Percentiles rank a stretch among this genome's conserved stretches.
These are phyloP conservation scores for Atherinomorus stipes DNA, from an alignment of 2,113 vertebrate species.

Conservation along the genomic window DNA sequence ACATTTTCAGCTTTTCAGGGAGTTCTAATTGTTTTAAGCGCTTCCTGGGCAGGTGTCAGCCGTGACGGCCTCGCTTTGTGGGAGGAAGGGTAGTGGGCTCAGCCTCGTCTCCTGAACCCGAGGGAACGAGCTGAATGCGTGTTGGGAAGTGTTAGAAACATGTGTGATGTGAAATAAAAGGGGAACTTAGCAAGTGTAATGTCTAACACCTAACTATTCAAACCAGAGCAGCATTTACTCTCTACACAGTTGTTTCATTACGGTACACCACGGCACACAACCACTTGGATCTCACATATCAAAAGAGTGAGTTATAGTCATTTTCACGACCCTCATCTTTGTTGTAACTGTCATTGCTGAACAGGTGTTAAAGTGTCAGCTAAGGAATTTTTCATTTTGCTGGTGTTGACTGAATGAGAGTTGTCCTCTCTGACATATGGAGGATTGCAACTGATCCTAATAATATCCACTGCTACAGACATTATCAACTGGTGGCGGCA, in stretches of 20 bases:
- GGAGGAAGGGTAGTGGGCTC: slow-evolving; percentile 37
- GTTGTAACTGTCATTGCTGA: slow-evolving; percentile 33
- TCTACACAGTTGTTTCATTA: slow-evolving; percentile 3
- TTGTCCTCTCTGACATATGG: slow-evolving; percentile 22
- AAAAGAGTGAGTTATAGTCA: slow-evolving; percentile 15
- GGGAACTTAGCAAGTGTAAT: slow-evolving; percentile 30
- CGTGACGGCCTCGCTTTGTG: slow-evolving; percentile 32
- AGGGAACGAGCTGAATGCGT: slow-evolving; percentile 20
- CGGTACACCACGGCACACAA: slow-evolving; percentile 16
- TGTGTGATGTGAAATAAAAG: slow-evolving; percentile 31
- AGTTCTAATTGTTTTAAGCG: slow-evolving; percentile 75
- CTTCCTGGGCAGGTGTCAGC: slow-evolving; percentile 74
- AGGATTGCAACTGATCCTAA: slow-evolving; percentile 16
- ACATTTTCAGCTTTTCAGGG: slow-evolving; percentile 48
- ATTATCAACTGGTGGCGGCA: slow-evolving; percentile 8
- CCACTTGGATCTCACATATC: slow-evolving; percentile 24
- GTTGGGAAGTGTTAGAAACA: slow-evolving; percentile 50
- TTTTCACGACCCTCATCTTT: slow-evolving; percentile 33
- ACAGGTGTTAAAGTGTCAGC: slow-evolving; percentile 46
- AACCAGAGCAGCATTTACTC: slow-evolving; percentile 34
- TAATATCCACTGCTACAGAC: slow-evolving; percentile 10
- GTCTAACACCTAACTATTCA: slow-evolving; percentile 58
- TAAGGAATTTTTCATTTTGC: slow-evolving; percentile 68
- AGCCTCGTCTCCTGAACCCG: slow-evolving; percentile 20
- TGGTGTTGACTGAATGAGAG: slow-evolving; percentile 62